Percentiles rank a stretch among this genome's conserved stretches.
phyloP scores from a whole-genome alignment of 2,888 invertebrate genomes.

The Ennomos erosarius region DNA sequence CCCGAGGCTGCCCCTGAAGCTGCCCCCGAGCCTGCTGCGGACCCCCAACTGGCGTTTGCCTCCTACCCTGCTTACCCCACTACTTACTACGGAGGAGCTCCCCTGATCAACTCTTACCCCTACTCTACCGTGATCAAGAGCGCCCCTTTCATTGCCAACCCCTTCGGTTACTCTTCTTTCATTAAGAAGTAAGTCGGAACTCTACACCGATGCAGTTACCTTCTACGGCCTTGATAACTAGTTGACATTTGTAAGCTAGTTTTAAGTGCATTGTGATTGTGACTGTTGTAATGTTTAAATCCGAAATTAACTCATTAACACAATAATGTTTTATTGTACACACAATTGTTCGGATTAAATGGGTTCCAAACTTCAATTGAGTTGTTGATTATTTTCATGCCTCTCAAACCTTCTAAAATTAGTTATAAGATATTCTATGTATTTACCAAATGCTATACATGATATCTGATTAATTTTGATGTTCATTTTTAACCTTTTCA shows the following conservation, averaged over 20 bases:
- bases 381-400: too few relatives aligned
- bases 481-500: too few relatives aligned
- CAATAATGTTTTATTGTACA: constrained; percentile 27
- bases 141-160: constrained; percentile 16
- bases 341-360: constrained; percentile 35
- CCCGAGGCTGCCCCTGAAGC: constrained; percentile 16
- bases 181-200: constrained; percentile 40
- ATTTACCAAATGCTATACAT: too few relatives aligned
- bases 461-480: too few relatives aligned
- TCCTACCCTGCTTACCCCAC: not conserved
- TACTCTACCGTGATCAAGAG: constrained; percentile 8
- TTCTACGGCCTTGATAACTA: constrained; percentile 10
- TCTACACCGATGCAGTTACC: constrained; percentile 5
- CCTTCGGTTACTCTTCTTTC: constrained; percentile 36
- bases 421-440: too few relatives aligned
- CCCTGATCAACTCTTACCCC: constrained; percentile 5
- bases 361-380: constrained; percentile 11
- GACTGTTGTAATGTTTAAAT: constrained; percentile 20
- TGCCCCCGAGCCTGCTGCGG: constrained; percentile 28
- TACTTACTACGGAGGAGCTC: constrained; percentile 13
- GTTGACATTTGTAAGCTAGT: constrained; percentile 16
- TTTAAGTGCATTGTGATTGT: constrained; percentile 10
- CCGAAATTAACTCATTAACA: constrained; percentile 28
- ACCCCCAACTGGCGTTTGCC: constrained; percentile 8
- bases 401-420: too few relatives aligned